phyloP scores from a whole-genome alignment of 2,797 vertebrate species.

The Ara ararauna region DNA sequence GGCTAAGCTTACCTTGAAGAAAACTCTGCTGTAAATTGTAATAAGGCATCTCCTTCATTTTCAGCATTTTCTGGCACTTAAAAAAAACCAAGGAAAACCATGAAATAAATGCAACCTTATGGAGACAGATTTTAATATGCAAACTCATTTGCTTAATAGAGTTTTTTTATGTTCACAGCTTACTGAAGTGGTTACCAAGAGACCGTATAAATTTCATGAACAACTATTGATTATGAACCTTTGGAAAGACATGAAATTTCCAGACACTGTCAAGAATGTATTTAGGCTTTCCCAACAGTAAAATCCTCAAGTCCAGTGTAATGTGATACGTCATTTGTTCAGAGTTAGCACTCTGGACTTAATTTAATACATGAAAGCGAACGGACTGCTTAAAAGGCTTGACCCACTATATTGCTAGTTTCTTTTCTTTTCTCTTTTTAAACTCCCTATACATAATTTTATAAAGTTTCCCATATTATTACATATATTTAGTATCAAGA shows the following conservation, averaged over 20 bases:
- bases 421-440: background rate
- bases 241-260: background rate
- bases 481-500: background rate
- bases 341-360: background rate
- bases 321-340: background rate
- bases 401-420: background rate
- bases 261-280: background rate
- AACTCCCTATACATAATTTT: background rate
- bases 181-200: background rate
- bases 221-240: background rate
- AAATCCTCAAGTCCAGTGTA: background rate
- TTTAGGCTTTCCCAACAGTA: background rate
- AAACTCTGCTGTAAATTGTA: slow-evolving; percentile 99
- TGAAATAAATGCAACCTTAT: background rate
- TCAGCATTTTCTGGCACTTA: slow-evolving; percentile 99
- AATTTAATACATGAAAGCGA: background rate
- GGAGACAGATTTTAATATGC: background rate
- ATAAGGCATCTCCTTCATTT: slow-evolving; percentile 98
- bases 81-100: slow-evolving; percentile 17
- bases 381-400: background rate
- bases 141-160: background rate
- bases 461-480: background rate
- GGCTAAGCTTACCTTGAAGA: slow-evolving; percentile 90
- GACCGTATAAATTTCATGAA: background rate
- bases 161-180: background rate